A percentile compares a stretch with the other conserved stretches of the same genome.
phyloP scores from a whole-genome alignment of 1,140 invertebrate genomes.

The Helicoverpa armigera region DNA sequence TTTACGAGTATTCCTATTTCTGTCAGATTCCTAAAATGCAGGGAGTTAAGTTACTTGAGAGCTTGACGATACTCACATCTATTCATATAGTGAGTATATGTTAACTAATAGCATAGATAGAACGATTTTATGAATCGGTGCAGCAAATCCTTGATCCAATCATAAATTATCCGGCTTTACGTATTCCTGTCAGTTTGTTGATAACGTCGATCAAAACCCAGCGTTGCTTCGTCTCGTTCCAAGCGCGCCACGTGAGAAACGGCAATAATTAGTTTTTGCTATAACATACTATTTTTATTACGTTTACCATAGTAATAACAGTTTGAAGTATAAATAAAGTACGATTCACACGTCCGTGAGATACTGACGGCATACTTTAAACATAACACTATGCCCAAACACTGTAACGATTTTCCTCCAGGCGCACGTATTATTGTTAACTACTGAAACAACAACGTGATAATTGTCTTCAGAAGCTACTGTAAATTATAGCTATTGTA shows the following conservation, averaged over 20 bases:
- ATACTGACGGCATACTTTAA: slow-evolving; percentile 27
- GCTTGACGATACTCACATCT: too few relatives aligned
- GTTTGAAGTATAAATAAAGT: slow-evolving; percentile 26
- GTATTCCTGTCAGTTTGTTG: slow-evolving; percentile 21
- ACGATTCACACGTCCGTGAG: slow-evolving; percentile 9
- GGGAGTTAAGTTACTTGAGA: too few relatives aligned
- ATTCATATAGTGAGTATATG: too few relatives aligned
- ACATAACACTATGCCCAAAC: slow-evolving; percentile 6
- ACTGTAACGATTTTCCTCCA: not conserved
- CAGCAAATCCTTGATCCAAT: slow-evolving; percentile 9
- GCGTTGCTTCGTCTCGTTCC: slow-evolving; percentile 18
- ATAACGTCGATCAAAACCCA: slow-evolving; percentile 23
- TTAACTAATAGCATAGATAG: not conserved
- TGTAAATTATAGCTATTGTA: not conserved
- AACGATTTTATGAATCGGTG: slow-evolving; percentile 8
- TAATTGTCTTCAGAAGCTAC: not conserved
- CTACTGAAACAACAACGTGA: slow-evolving; percentile 3
- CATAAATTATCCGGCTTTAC: slow-evolving; percentile 34
- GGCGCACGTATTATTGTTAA: not conserved
- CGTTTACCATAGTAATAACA: slow-evolving; percentile 39
- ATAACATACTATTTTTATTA: slow-evolving; percentile 34
- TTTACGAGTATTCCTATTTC: too few relatives aligned
- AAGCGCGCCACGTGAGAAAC: slow-evolving; percentile 6
- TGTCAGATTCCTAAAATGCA: too few relatives aligned
- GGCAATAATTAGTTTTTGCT: slow-evolving; percentile 11